Evolutionary conservation across 2,888 invertebrate species (phyloP).

Genomic region (Notocelia uddmanniana): DNA sequence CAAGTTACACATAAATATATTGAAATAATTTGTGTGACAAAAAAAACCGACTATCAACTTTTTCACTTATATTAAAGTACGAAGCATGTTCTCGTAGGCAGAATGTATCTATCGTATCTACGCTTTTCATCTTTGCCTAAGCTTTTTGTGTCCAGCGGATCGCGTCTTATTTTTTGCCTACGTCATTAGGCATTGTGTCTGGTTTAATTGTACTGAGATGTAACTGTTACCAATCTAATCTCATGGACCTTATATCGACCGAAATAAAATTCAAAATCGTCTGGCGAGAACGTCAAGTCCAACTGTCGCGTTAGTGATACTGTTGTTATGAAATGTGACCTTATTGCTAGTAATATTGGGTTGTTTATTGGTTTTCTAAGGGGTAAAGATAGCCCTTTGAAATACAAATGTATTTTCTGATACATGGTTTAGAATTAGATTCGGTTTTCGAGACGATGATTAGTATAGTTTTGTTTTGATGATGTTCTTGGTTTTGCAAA

Average conservation of each 20-base stretch:
- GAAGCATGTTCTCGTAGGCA: conserved; percentile 14
- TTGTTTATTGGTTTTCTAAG: conserved; percentile 13
- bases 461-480: conserved; percentile 23
- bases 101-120: not conserved
- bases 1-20: too few relatives aligned
- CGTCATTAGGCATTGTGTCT: conserved; percentile 74
- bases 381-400: conserved; percentile 5
- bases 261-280: conserved; percentile 4
- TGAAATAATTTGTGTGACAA: too few relatives aligned
- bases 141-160: conserved; percentile 61
- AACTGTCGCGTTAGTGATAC: not conserved
- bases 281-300: not conserved
- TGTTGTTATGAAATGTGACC: conserved; percentile 8
- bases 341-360: not conserved
- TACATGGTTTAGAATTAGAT: conserved; percentile 36
- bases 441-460: conserved; percentile 23
- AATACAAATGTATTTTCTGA: conserved; percentile 33
- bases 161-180: conserved; percentile 69
- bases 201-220: conserved; percentile 58
- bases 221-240: conserved; percentile 9
- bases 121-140: conserved; percentile 53
- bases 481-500: conserved; percentile 12
- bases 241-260: not conserved
- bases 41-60: too few relatives aligned
- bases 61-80: too few relatives aligned